Evolutionary conservation across 2,113 vertebrate genomes (phyloP), one percentile per base, ranked within the genome.

Genomic region (Physeter macrocephalus): DNA sequence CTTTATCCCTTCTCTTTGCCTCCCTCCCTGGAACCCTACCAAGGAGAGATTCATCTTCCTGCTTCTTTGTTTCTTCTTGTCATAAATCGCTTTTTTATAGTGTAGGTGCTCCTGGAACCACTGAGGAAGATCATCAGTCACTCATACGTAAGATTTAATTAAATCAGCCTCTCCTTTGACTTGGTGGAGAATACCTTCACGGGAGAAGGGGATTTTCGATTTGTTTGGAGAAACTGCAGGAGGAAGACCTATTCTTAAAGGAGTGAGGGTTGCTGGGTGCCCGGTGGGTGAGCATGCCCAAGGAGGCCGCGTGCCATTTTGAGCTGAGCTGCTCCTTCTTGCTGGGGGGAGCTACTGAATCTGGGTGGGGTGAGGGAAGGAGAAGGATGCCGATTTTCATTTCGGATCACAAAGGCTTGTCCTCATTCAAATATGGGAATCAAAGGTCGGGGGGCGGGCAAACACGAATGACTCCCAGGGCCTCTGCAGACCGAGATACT

Each of bases 11-110:
- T 23, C 11, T 21, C 46, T 67, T 62, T 11, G 2, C 17, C 34
- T 5, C 3, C n/a, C 3, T 31, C 8, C 23, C 13, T 31, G 39
- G 5, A 36, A 41, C 21, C 14, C 36, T 69, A 36, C 23, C 34
- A 27, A 31, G 21, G 15, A n/a, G 34, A 88, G 31, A 27, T 25
- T 34, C 20, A 20, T 46, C 75, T n/a, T 15, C 0, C 0, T 2
- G 36, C 3, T 46, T 59, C 23, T 59, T 39, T 36, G 21, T 39
- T 92, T 52, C 1, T 43, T 36, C 59, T 43, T 43, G 25, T 27
- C 52, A 64, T 23, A 78, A 84, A 9, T 52, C 77, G 57, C 20
- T 64, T 36, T 91, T 94, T 83, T 54, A 43, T 34, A 62, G 11
- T 12, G 27, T 54, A 52, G 69, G 67, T 36, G 7, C 18, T 88